Evolutionary conservation across 2,888 invertebrate species (phyloP), one percentile per base, ranked within the genome.

Genomic region (Parapristionchus giblindavisi): DNA sequence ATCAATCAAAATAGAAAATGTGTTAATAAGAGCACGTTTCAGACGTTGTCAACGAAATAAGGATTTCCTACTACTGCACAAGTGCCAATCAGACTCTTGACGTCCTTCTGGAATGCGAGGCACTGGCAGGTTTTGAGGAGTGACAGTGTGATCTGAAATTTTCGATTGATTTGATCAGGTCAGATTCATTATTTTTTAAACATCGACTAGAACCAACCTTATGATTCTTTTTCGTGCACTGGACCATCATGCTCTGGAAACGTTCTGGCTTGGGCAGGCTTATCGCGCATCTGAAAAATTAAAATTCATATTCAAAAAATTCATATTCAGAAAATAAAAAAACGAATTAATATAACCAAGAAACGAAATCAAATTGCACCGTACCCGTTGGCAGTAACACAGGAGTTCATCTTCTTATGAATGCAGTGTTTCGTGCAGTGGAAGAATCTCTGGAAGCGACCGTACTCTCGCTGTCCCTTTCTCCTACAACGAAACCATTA

Each of bases 401-500:
- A 70, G 24, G 36, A 14, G 36, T 14, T 24, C 54, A 54, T 29
- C 5, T 70, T 24, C 24, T 54, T 34, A 54, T 70, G 70, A 5
- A 70, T 27, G 24, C 70, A 70, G 17, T 70, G n/a, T 21, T 54
- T 70, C 3, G 70, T 54, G 54, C 70, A 54, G 11, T 70, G 54
- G 54, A 70, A 51, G 52, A 70, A 70, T 8, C 36, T 5, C 21
- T 54, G 70, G 54, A 70, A 29, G 36, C 29, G 24, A 1, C n/a
- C 38, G 54, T 40, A 70, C 38, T 70, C 27, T 14, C 17, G 11
- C 29, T 36, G 14, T 14, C 21, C n/a, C 0, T 27, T 32, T 11
- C 38, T 54, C 66, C 66, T 66, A 5, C 2, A 54, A 52, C 14
- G 21, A 48, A 29, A 14, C 27, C 21, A 48, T 43, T 6, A 8